These are phyloP conservation scores for Mimachlamys varia DNA, from an alignment of 2,888 invertebrate genomes.

Conservation along the genomic window DNA sequence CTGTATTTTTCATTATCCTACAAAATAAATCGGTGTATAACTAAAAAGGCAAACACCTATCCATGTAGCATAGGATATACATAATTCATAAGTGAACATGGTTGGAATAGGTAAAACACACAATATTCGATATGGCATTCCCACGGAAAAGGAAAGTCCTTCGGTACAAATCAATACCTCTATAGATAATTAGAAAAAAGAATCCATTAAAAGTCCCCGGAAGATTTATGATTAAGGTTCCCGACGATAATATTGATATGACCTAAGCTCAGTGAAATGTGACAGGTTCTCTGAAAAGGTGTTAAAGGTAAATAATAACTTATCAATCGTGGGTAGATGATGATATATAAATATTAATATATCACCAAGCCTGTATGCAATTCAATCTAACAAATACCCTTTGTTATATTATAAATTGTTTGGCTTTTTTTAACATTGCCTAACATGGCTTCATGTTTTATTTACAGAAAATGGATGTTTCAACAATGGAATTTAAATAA, in stretches of 20 bases:
- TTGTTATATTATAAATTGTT: not conserved
- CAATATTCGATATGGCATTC: not conserved
- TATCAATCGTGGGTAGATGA: not conserved
- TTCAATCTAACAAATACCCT: not conserved
- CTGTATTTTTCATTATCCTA: conserved; percentile 26
- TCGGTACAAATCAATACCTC: conserved; percentile 31
- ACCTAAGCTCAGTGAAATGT: conserved; percentile 13
- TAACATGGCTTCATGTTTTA: not conserved
- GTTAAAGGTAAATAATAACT: not conserved
- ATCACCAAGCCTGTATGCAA: not conserved
- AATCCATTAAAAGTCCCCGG: not conserved
- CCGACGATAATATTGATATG: not conserved
- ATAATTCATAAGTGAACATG: conserved; percentile 27
- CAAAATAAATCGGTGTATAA: conserved; percentile 7
- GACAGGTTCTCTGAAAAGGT: not conserved
- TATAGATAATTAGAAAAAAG: not conserved
- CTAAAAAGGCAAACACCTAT: conserved; percentile 33
- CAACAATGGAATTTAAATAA: not conserved
- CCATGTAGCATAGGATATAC: not conserved
- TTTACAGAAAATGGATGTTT: not conserved
- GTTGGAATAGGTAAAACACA: not conserved
- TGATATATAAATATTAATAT: not conserved
- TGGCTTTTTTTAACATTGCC: not conserved
- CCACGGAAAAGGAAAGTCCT: conserved; percentile 28
- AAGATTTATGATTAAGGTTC: conserved; percentile 19